Evolutionary conservation across 1,140 invertebrate genomes (phyloP).

Genomic region (Venturia canescens): DNA sequence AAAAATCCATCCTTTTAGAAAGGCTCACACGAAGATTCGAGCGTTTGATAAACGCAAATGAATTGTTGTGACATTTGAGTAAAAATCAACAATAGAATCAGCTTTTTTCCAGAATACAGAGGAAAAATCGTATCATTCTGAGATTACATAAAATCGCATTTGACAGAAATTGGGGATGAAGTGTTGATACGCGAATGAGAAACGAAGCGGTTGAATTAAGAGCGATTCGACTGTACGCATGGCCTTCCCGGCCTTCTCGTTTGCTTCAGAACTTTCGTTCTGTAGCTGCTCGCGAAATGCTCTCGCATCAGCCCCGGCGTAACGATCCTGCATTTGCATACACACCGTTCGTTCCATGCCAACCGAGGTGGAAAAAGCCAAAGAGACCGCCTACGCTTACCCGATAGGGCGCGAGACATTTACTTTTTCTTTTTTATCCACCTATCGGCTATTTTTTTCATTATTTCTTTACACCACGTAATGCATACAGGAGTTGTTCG

Average conservation of each 20-base stretch:
- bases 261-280: constrained; percentile 19
- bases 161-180: background rate
- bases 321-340: constrained; percentile 23
- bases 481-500: background rate
- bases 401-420: background rate
- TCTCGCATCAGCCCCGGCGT: constrained; percentile 3
- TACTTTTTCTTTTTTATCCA: background rate
- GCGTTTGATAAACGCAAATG: too few species aligned
- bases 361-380: constrained; percentile 27
- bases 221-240: background rate
- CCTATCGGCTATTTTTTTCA: background rate
- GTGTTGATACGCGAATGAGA: background rate
- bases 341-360: background rate
- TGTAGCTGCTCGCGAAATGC: background rate
- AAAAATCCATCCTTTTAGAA: background rate
- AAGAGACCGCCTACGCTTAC: background rate
- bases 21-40: background rate
- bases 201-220: background rate
- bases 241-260: background rate
- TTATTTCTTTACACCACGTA: background rate
- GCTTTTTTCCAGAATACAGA: too few species aligned
- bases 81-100: too few species aligned
- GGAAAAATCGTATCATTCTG: too few species aligned
- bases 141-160: background rate
- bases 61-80: too few species aligned